phyloP scores from a whole-genome alignment of 1,140 invertebrate species.

The Danaus plexippus region DNA sequence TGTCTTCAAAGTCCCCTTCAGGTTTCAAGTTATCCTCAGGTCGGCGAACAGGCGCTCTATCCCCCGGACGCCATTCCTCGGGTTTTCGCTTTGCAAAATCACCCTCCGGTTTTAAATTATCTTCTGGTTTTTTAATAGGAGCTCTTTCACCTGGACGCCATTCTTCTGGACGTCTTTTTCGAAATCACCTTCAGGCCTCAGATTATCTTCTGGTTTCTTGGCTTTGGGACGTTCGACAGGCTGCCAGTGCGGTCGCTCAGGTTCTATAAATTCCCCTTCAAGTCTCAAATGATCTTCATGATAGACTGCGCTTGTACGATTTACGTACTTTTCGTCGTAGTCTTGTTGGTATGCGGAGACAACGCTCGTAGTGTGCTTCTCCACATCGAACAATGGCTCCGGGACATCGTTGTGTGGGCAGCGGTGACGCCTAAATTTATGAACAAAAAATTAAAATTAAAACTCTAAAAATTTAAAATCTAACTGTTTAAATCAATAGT shows the following conservation, averaged over 20 bases:
- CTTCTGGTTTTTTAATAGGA: slow-evolving; percentile 42
- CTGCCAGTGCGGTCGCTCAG: slow-evolving; percentile 37
- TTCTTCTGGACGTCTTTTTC: slow-evolving; percentile 45
- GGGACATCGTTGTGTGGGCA: slow-evolving; percentile 75
- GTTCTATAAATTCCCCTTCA: slow-evolving; percentile 72
- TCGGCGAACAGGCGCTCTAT: slow-evolving; percentile 55
- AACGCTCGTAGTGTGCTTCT: slow-evolving; percentile 67
- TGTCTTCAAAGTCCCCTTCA: slow-evolving; percentile 78
- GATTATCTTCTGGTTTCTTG: slow-evolving; percentile 55
- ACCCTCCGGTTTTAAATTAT: slow-evolving; percentile 57
- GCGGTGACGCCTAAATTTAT: slow-evolving; percentile 73
- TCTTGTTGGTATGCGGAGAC: slow-evolving; percentile 77
- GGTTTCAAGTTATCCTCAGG: slow-evolving; percentile 47
- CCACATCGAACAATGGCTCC: slow-evolving; percentile 74
- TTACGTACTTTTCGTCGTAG: slow-evolving; percentile 77
- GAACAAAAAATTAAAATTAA: too few relatives aligned
- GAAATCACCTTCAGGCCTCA: slow-evolving; percentile 71
- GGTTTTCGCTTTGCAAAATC: slow-evolving; percentile 66
- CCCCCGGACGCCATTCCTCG: slow-evolving; percentile 68
- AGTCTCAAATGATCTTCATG: slow-evolving; percentile 73
- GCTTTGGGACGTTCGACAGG: slow-evolving; percentile 66
- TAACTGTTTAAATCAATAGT: too few relatives aligned
- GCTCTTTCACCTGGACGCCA: slow-evolving; percentile 72
- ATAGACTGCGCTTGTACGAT: slow-evolving; percentile 66
- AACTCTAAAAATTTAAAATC: too few relatives aligned